Evolutionary conservation across 2,888 invertebrate species (phyloP).

Genomic region (Metacarcinus magister): DNA sequence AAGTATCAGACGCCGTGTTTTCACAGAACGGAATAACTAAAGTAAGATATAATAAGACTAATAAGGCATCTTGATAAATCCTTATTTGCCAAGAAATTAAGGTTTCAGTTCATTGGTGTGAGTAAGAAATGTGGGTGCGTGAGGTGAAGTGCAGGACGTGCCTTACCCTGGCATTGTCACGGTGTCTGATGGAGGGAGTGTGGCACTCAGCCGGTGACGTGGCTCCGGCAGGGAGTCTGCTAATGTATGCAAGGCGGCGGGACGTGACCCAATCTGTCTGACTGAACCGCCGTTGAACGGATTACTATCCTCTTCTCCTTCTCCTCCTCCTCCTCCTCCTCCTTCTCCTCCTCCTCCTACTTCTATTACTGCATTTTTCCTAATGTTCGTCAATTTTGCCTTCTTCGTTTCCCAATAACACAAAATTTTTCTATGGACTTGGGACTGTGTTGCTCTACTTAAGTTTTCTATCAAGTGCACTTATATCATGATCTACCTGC

Average conservation of each 20-base stretch:
- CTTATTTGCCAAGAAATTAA: not conserved
- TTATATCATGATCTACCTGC: not conserved
- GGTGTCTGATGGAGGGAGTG: not conserved
- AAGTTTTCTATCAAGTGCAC: not conserved
- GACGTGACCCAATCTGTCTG: conserved; percentile 16
- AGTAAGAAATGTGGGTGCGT: not conserved
- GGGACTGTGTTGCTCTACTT: too few species aligned
- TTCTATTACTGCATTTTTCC: not conserved
- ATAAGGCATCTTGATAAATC: not conserved
- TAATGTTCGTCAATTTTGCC: not conserved
- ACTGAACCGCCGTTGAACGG: not conserved
- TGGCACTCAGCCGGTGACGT: conserved; percentile 46
- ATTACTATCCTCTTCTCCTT: not conserved
- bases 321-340: not conserved
- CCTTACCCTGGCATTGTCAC: conserved; percentile 35
- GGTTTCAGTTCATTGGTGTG: not conserved
- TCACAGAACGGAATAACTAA: not conserved
- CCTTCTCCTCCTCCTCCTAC: not conserved
- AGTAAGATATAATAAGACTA: not conserved
- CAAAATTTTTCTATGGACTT: not conserved
- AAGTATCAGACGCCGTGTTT: not conserved
- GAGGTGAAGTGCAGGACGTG: not conserved
- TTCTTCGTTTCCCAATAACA: not conserved
- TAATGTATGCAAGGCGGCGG: conserved; percentile 43
- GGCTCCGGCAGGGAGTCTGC: not conserved